Evolutionary conservation across 2,113 vertebrate genomes (phyloP).

Genomic region (Heptranchias perlo): DNA sequence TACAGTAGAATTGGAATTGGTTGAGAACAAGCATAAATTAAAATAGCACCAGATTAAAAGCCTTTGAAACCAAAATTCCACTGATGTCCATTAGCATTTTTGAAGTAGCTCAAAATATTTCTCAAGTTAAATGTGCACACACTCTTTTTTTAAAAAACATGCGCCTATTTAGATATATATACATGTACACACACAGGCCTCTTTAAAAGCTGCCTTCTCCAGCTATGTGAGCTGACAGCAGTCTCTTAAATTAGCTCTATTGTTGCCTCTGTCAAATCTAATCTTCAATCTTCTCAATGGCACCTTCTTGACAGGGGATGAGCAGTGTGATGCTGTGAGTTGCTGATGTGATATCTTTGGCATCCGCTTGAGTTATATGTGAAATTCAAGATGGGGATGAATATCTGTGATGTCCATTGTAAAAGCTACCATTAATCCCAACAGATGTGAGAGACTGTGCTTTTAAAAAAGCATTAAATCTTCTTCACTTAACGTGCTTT

Average conservation of each 20-base stretch:
- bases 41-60: background rate
- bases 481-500: constrained; percentile 23
- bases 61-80: background rate
- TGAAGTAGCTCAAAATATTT: background rate
- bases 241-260: background rate
- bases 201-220: background rate
- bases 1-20: background rate
- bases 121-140: background rate
- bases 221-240: background rate
- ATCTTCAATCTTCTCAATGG: constrained; percentile 28
- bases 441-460: background rate
- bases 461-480: constrained; percentile 23
- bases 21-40: background rate
- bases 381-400: constrained; percentile 26
- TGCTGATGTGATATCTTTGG: constrained; percentile 24
- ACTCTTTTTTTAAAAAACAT: background rate
- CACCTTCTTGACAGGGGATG: background rate
- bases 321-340: background rate
- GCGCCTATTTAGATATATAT: background rate
- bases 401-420: constrained; percentile 26
- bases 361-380: constrained; percentile 35
- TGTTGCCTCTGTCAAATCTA: background rate
- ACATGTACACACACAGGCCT: background rate
- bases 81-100: background rate
- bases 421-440: background rate